Base-by-base conservation (phyloP, 2,113 vertebrate species). In the Panurus biarmicus region DNA sequence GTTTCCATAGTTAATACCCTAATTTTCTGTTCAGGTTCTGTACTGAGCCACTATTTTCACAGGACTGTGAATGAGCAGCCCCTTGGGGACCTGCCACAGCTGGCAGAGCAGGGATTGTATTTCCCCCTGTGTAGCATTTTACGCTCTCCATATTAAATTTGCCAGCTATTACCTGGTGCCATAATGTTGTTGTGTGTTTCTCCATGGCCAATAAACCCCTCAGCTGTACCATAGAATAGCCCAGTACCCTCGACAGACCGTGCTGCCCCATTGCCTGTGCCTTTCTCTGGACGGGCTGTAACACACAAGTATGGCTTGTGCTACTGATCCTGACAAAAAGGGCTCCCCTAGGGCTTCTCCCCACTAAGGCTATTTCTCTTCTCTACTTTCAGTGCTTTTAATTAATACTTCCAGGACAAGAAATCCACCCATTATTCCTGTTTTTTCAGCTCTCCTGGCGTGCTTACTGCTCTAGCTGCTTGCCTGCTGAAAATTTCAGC, bases 221-320 rank as follows among this genome's bases (percentile, higher is more conserved):
- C 58, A 64, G n/a, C 73, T 65, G 24, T 56, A 51, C 22, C 1
- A 4, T 33, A 36, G 48, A 44, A 18, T 4, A 60, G 45, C 48
- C 11, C 22, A 9, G 7, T 16, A n/a, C 10, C 25, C 33, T 87
- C 18, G 51, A 33, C 33, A 31, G 25, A 15, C 33, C 0, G 0
- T 48, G 38, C 8, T 3, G 13, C 25, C 5, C 11, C 33, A 3
- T 12, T 11, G 5, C 22, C 19, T 3, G 2, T 35, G 29, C 26
- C 36, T 17, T 62, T 48, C 61, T 54, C 38, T 0, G 0, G 40
- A 24, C 5, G 20, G 28, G 22, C 48, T 5, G 3, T 9, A 14
- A 24, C 15, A 40, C 3, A 2, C 1, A 2, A 33, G 12, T 26
- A 4, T 1, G 6, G 29, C 47, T 69, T 2, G 10, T 2, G 4